phyloP scores from a whole-genome alignment of 2,797 vertebrate genomes.

The Danio albolineatus region DNA sequence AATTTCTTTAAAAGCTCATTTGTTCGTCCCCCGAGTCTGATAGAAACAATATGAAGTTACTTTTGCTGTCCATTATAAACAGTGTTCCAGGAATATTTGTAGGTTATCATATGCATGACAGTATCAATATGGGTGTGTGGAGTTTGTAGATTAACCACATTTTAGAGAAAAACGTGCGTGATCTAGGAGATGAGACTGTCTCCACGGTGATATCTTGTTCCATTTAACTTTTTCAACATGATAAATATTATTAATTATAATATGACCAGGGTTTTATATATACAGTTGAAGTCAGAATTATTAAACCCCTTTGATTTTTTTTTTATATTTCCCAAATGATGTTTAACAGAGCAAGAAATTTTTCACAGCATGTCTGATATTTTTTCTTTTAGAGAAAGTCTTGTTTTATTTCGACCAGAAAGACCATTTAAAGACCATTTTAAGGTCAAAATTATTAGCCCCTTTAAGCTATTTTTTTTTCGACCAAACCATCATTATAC shows the following conservation, averaged over 20 bases:
- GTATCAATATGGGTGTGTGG: conserved; percentile 18
- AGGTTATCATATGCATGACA: neutral
- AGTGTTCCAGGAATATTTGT: neutral
- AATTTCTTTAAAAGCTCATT: neutral
- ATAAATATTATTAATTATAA: neutral
- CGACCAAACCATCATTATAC: too few species aligned
- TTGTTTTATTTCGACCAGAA: too few species aligned
- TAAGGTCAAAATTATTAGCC: too few species aligned
- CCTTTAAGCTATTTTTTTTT: too few species aligned
- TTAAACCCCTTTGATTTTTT: too few species aligned
- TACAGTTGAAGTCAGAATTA: too few species aligned
- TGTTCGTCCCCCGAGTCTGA: neutral
- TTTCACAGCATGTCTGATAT: too few species aligned
- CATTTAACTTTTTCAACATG: neutral
- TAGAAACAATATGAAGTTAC: neutral
- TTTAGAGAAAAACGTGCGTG: neutral
- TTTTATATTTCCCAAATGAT: too few species aligned
- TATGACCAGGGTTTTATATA: too few species aligned
- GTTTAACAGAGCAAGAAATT: too few species aligned
- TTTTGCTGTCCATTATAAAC: neutral
- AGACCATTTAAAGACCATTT: too few species aligned
- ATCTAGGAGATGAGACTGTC: neutral
- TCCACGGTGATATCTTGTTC: neutral
- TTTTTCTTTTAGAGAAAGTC: too few species aligned
- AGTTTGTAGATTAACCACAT: conserved; percentile 3